Percentiles rank a stretch among this genome's conserved stretches.
Evolutionary conservation across 2,113 vertebrate species (phyloP).

Genomic region (Coregonus clupeaformis): DNA sequence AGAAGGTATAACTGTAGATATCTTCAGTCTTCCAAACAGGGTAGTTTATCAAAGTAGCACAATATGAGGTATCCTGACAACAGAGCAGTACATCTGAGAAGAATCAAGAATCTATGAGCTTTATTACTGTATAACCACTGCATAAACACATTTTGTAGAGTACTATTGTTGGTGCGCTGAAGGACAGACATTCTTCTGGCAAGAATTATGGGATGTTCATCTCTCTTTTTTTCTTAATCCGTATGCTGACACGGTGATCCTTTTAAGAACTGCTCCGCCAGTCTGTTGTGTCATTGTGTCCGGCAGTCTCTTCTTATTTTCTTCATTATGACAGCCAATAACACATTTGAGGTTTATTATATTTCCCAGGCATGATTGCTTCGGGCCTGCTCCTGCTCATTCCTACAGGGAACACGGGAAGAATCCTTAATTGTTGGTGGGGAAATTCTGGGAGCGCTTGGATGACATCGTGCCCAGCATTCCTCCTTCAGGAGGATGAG

Average conservation of each 20-base stretch:
- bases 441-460: constrained; percentile 17
- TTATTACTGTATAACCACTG: too few species aligned
- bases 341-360: background rate
- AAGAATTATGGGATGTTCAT: too few species aligned
- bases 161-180: too few species aligned
- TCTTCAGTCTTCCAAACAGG: background rate
- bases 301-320: constrained; percentile 1
- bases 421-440: constrained; percentile 38
- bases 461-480: constrained; percentile 14
- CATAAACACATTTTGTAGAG: too few species aligned
- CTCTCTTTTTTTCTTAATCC: background rate
- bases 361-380: constrained; percentile 3
- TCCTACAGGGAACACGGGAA: constrained; percentile 6
- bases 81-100: background rate
- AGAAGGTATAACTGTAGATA: background rate
- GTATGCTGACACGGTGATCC: background rate
- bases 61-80: background rate
- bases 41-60: background rate
- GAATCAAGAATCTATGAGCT: too few species aligned
- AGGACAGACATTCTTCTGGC: too few species aligned
- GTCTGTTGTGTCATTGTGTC: background rate
- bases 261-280: background rate
- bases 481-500: too few species aligned
- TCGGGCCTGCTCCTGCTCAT: background rate
- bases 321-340: constrained; percentile 11